Evolutionary conservation across 1,140 invertebrate species (phyloP).

Genomic region (Monomorium pharaonis): DNA sequence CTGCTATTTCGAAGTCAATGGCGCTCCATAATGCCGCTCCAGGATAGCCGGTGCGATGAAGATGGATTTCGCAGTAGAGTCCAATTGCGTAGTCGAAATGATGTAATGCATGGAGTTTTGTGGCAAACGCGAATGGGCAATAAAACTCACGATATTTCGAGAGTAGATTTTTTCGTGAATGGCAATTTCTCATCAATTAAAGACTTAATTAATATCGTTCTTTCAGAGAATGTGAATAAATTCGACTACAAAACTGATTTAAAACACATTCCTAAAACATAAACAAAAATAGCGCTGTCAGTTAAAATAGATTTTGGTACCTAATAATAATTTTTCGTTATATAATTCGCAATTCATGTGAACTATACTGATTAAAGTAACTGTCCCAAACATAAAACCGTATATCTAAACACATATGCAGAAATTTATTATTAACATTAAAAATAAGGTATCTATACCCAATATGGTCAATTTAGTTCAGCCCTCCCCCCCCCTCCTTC

Average conservation of each 20-base stretch:
- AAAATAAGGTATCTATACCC: too few species aligned
- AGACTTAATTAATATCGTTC: neutral
- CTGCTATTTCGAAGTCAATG: slow-evolving; percentile 23
- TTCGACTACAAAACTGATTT: neutral
- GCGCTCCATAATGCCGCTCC: neutral
- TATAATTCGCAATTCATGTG: too few species aligned
- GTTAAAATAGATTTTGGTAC: too few species aligned
- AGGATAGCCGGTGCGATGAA: neutral
- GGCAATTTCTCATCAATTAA: neutral
- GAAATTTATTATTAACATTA: too few species aligned
- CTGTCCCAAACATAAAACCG: too few species aligned
- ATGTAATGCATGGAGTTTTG: neutral
- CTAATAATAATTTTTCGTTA: too few species aligned
- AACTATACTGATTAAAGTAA: too few species aligned
- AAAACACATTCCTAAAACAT: neutral
- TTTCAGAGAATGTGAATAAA: neutral
- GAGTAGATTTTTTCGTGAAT: neutral
- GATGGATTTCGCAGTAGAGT: slow-evolving; percentile 20
- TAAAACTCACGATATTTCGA: neutral
- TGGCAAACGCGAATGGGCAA: neutral
- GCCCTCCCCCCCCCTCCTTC: too few species aligned
- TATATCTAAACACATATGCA: too few species aligned
- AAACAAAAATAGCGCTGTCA: too few species aligned
- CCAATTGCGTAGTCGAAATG: neutral
- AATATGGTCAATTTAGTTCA: too few species aligned